phyloP scores from a whole-genome alignment of 2,888 invertebrate genomes.

The Diarsia brunnea region DNA sequence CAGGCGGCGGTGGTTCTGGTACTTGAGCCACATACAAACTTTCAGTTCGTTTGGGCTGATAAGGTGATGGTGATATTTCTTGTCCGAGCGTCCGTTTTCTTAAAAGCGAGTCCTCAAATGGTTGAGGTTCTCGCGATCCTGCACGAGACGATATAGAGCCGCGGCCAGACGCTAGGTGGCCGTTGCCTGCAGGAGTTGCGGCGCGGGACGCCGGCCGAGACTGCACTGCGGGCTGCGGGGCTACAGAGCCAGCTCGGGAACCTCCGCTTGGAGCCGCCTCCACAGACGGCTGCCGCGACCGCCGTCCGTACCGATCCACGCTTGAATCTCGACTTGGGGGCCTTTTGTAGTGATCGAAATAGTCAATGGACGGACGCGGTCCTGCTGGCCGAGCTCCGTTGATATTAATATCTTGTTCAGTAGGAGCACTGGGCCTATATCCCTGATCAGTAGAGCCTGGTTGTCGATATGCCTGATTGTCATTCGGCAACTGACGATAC shows the following conservation, averaged over 20 bases:
- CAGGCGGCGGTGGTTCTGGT: constrained; percentile 86
- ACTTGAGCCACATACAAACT: constrained; percentile 94
- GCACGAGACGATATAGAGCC: constrained; percentile 90
- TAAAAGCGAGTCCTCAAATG: constrained; percentile 96
- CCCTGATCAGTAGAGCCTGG: constrained; percentile 73
- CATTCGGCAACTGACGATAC: constrained; percentile 82
- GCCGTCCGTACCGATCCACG: constrained; percentile 95
- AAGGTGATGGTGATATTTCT: constrained; percentile 96
- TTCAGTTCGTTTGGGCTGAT: constrained; percentile 97
- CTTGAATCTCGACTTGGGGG: constrained; percentile 97
- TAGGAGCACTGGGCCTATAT: constrained; percentile 74
- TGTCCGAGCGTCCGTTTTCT: constrained; percentile 96
- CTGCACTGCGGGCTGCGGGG: constrained; percentile 93
- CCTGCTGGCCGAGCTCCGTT: constrained; percentile 83
- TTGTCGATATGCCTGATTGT: constrained; percentile 76
- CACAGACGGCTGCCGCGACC: constrained; percentile 95
- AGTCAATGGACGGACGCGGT: constrained; percentile 94
- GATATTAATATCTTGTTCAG: constrained; percentile 82
- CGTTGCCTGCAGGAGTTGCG: constrained; percentile 91
- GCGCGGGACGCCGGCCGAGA: constrained; percentile 91
- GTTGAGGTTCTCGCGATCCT: constrained; percentile 89
- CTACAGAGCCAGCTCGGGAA: constrained; percentile 93
- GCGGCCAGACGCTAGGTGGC: constrained; percentile 92
- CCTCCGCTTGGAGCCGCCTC: constrained; percentile 92
- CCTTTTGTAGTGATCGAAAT: constrained; percentile 98